Base-by-base conservation (phyloP, 2,797 vertebrate species). In the Staurois parvus region DNA sequence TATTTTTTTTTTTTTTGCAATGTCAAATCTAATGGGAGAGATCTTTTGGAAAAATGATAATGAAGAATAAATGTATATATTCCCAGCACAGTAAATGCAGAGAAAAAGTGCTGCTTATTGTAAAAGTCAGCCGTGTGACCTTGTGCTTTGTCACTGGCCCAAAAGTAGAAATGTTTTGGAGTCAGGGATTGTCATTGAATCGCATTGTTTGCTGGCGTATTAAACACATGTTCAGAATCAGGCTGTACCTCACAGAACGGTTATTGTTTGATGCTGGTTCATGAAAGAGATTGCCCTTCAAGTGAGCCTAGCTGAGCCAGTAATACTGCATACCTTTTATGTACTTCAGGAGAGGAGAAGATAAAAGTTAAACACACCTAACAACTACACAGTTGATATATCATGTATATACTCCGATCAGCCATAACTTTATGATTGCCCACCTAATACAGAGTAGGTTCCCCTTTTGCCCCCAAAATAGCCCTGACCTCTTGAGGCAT, bases 11-110 rank as follows among this genome's bases (percentile, higher is more conserved):
- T 56, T 83, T 83, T 83, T 29, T 79, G 62, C 76, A 87, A 87
- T 79, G 85, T 83, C 85, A 87, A 73, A 69, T 83, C n/a, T 59
- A 83, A 79, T 83, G 62, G 56, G 56, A 87, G 69, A 74, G 37
- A 72, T 83, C 15, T 79, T 74, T 75, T 62, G 6, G 76, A 76
- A 79, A 81, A 74, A 87, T 79, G 32, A 28, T 72, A 72, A 68
- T 1, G 45, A 1, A 34, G 12, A 32, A 17, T 59, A 79, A 72
- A 74, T 86, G 24, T 68, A 40, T 67, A 83, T 79, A 68, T 83
- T 86, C 75, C 85, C 59, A 83, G 80, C 79, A 81, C 68, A 37
- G 48, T 56, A 82, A 77, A 52, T 34, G 12, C 30, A 67, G 52
- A 37, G 45, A 84, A 74, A 45, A 73, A 48, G 45, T 29, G 0